A percentile compares a stretch with the other conserved stretches of the same genome.
These are phyloP conservation scores for Neomorphus geoffroyi DNA, from an alignment of 2,797 vertebrate genomes.

Conservation along the genomic window DNA sequence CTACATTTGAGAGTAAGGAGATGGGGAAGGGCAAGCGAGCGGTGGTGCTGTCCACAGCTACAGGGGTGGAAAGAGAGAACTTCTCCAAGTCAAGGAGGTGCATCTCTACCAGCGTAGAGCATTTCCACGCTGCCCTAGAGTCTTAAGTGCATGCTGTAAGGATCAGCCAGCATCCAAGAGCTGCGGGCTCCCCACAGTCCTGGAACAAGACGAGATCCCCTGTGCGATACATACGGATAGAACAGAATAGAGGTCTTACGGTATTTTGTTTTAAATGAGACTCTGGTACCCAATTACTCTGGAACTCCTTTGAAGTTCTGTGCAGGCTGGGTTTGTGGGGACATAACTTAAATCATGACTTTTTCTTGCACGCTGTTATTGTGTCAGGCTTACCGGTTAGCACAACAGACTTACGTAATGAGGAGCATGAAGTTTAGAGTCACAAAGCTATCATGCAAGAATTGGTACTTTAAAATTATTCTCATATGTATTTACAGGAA, in stretches of 20 bases:
- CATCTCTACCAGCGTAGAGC: not conserved
- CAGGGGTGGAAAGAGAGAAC: not conserved
- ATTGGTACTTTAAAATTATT: not conserved
- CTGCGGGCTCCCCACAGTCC: not conserved
- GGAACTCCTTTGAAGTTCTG: not conserved
- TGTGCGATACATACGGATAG: too few relatives aligned
- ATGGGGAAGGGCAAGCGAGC: not conserved
- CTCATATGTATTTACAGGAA: not conserved
- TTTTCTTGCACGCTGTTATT: not conserved
- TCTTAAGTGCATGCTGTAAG: not conserved
- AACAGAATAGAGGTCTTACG: not conserved
- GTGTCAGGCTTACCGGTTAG: not conserved
- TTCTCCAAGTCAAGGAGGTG: not conserved
- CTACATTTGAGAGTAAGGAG: accelerated
- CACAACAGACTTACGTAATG: not conserved
- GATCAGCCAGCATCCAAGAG: not conserved
- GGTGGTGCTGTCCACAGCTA: not conserved
- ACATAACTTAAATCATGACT: not conserved
- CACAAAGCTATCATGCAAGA: not conserved
- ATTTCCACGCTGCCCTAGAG: not conserved
- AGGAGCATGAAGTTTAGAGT: not conserved
- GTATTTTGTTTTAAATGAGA: not conserved
- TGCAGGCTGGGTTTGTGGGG: not conserved
- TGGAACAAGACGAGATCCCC: not conserved
- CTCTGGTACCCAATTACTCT: not conserved